Evolutionary conservation across 2,888 invertebrate species (phyloP), one percentile per base, ranked within the genome.

Genomic region (Tryphoninae sp.): DNA sequence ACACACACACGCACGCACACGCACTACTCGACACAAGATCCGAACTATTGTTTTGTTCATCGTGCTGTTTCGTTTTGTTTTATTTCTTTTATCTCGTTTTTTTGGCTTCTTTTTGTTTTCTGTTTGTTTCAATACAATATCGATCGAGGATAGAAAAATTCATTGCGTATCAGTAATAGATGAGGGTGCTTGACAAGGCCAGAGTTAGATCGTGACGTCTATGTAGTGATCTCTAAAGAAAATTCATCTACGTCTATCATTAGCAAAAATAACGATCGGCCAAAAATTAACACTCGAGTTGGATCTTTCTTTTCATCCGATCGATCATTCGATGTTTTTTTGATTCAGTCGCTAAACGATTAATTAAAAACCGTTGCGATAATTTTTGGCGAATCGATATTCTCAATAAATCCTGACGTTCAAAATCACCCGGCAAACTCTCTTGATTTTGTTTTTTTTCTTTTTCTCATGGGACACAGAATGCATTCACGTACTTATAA

Each of bases 401-500:
- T 77, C 79, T 69, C 77, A 74, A 13, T 69, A 69, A 49, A 26
- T 64, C 33, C 45, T 69, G 19, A 79, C 58, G 40, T 42, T 49
- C 49, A 13, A 65, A 69, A 69, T n/a, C 13, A 22, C 59, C 58
- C 59, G 73, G 33, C 45, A 59, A 64, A 68, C 11, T 79, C 22
- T 80, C 53, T 26, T 68, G 51, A 42, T 6, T 13, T 42, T 45
- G 16, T 19, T 40, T 19, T 26, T n/a, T 49, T n/a, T 67, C 51
- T 62, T 65, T 59, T 26, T 65, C 58, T 59, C 11, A 77, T 82
- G 64, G 69, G 53, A 77, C 45, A 73, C 53, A 69, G 77, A 82
- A 80, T 82, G 82, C 82, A 82, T 79, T 82, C 79, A 73, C 73
- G 76, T 75, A 81, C 75, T 78, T 75, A 75, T 67, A 72, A 72